Percentiles rank a stretch among this genome's conserved stretches.
phyloP scores from a whole-genome alignment of 2,113 vertebrate genomes.

The Glaucomys volans region DNA sequence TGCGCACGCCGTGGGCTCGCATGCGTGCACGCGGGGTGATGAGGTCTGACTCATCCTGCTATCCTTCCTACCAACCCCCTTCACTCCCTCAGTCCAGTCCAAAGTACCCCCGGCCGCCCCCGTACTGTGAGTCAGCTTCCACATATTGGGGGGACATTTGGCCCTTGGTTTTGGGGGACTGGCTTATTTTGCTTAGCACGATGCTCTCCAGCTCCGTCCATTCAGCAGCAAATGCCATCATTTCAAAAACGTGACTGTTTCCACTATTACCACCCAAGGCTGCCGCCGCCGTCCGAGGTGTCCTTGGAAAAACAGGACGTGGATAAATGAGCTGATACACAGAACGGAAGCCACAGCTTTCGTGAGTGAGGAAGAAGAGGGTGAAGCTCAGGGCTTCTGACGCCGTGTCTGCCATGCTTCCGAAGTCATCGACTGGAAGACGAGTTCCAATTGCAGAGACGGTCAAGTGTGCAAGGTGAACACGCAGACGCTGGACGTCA shows the following conservation, averaged over 20 bases:
- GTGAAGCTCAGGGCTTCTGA: not conserved
- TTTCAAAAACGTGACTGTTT: not conserved
- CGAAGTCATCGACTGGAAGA: not conserved
- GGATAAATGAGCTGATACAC: conserved; percentile 1
- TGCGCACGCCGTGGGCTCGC: too few relatives aligned
- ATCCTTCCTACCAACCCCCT: too few relatives aligned
- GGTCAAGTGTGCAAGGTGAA: not conserved
- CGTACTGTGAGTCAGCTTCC: too few relatives aligned
- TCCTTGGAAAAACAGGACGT: not conserved
- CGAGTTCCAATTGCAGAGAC: not conserved
- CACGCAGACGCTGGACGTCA: too few relatives aligned
- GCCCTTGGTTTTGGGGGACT: too few relatives aligned
- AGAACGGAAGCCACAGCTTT: not conserved
- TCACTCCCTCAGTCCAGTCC: too few relatives aligned
- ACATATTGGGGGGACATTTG: too few relatives aligned
- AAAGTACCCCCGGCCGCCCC: too few relatives aligned
- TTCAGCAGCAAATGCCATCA: not conserved
- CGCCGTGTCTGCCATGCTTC: not conserved
- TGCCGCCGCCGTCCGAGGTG: not conserved
- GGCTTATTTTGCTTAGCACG: too few relatives aligned
- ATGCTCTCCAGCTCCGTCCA: too few relatives aligned
- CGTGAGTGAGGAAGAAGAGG: not conserved
- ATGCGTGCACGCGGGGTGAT: too few relatives aligned
- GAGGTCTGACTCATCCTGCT: too few relatives aligned
- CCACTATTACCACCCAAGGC: not conserved